phyloP scores from a whole-genome alignment of 2,888 invertebrate genomes.

The Drosophila tanythrix region DNA sequence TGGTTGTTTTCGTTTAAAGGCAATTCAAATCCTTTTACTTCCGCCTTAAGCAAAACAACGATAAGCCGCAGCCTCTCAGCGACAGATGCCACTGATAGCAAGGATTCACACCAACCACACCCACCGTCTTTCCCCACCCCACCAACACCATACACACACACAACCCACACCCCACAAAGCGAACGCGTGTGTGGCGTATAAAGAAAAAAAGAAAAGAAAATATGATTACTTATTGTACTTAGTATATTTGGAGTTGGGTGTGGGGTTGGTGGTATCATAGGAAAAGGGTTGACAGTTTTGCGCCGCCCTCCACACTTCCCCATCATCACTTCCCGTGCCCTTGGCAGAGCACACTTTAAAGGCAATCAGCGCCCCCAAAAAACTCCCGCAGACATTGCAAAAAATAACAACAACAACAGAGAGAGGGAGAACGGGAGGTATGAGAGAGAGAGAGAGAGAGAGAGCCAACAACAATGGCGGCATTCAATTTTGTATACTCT shows the following conservation, averaged over 20 bases:
- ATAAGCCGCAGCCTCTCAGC: conserved; percentile 26
- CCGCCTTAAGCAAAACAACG: conserved; percentile 58
- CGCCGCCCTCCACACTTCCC: not conserved
- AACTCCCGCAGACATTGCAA: conserved; percentile 40
- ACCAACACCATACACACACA: not conserved
- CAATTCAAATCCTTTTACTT: conserved; percentile 78
- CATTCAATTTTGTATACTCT: conserved; percentile 64
- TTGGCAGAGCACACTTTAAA: conserved; percentile 61
- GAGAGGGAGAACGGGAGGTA: not conserved
- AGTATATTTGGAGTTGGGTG: not conserved
- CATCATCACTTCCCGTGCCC: conserved; percentile 2
- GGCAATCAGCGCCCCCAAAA: conserved; percentile 61
- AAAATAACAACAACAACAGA: conserved; percentile 40
- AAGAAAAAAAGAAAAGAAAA: conserved; percentile 38
- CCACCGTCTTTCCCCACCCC: not conserved
- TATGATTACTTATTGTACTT: conserved; percentile 75
- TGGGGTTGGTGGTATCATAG: conserved; percentile 9
- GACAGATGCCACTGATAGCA: conserved; percentile 76
- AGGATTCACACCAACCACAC: conserved; percentile 56
- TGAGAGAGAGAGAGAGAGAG: not conserved
- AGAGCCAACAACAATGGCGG: conserved; percentile 50
- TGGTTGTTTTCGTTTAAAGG: conserved; percentile 49
- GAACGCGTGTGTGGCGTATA: conserved; percentile 59
- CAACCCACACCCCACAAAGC: not conserved
- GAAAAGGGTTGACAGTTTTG: conserved; percentile 74